phyloP scores from a whole-genome alignment of 2,113 vertebrate genomes.

The Lota lota region DNA sequence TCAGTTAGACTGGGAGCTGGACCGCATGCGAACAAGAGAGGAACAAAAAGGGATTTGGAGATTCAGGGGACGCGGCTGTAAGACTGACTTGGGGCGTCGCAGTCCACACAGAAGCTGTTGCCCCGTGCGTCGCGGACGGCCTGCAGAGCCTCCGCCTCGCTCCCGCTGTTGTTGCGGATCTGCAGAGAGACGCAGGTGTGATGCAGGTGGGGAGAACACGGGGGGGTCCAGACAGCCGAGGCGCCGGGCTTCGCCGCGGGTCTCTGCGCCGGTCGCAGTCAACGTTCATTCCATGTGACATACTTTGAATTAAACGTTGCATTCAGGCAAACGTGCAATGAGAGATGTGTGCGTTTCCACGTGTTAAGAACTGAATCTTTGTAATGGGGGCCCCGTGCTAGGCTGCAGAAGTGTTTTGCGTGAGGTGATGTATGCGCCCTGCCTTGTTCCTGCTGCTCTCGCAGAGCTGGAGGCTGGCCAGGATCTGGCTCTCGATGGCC shows the following conservation, averaged over 20 bases:
- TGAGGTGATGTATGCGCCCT: constrained; percentile 7
- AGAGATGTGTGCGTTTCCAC: too few relatives aligned
- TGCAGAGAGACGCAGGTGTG: constrained; percentile 46
- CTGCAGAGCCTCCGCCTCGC: constrained; percentile 88
- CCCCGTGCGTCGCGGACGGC: constrained; percentile 88
- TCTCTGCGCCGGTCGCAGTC: too few relatives aligned
- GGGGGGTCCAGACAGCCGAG: constrained; percentile 1
- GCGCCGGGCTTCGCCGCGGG: too few relatives aligned
- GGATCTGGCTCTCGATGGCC: constrained; percentile 92
- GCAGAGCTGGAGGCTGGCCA: constrained; percentile 91
- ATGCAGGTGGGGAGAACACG: constrained; percentile 3
- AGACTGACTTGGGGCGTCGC: constrained; percentile 85
- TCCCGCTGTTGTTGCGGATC: constrained; percentile 88
- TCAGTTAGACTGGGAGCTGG: too few relatives aligned
- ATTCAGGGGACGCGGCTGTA: neutral
- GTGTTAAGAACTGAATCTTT: too few relatives aligned
- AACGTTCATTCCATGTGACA: too few relatives aligned
- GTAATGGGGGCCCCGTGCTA: too few relatives aligned
- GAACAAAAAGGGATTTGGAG: too few relatives aligned
- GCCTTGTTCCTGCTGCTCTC: constrained; percentile 95
- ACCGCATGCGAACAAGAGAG: too few relatives aligned
- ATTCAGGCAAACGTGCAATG: too few relatives aligned
- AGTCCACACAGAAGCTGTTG: constrained; percentile 90
- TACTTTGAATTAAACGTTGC: too few relatives aligned
- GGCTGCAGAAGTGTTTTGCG: too few relatives aligned